Percentiles rank a stretch among this genome's conserved stretches.
These are phyloP conservation scores for Campoplex capitator DNA, from an alignment of 2,888 invertebrate genomes.

Conservation along the genomic window DNA sequence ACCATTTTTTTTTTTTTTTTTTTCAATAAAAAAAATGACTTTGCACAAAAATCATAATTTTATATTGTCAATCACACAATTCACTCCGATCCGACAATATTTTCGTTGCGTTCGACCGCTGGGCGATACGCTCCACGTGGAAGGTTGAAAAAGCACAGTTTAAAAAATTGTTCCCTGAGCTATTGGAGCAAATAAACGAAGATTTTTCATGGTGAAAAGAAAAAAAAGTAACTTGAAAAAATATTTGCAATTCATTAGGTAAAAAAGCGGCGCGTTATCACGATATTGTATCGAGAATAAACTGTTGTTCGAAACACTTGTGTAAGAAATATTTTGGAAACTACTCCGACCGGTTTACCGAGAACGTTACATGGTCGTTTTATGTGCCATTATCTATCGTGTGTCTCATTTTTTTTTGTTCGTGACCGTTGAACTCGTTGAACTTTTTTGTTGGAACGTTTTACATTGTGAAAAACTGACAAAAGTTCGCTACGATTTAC, in stretches of 20 bases:
- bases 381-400: too few relatives aligned
- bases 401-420: too few relatives aligned
- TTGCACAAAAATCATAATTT: background rate
- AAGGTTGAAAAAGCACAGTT: background rate
- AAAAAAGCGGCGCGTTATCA: background rate
- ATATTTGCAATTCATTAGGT: background rate
- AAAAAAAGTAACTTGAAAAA: background rate
- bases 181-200: too few relatives aligned
- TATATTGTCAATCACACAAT: background rate
- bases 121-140: background rate
- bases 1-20: background rate
- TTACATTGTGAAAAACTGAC: too few relatives aligned
- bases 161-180: background rate
- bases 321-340: background rate
- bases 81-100: background rate
- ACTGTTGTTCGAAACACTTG: background rate
- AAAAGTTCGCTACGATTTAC: too few relatives aligned
- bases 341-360: background rate
- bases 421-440: too few relatives aligned
- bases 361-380: too few relatives aligned
- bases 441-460: too few relatives aligned
- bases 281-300: background rate
- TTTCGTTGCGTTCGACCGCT: background rate
- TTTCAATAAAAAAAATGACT: background rate
- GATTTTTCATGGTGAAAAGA: background rate